phyloP scores from a whole-genome alignment of 2,888 invertebrate genomes.

The Cyrtodaria siliqua region DNA sequence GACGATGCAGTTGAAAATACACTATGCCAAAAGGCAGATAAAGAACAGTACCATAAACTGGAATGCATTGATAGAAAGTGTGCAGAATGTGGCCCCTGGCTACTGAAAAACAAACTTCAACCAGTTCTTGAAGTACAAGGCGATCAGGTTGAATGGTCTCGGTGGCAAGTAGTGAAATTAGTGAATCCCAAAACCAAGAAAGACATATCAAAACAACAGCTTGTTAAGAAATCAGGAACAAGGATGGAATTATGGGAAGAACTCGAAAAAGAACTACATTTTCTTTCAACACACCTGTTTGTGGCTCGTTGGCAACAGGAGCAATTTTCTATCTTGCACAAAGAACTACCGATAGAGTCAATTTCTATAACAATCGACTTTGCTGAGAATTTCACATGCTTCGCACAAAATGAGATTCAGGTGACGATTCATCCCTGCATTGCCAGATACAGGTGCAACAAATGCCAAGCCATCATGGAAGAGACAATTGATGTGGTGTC shows the following conservation, averaged over 20 bases:
- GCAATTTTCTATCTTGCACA: conserved; percentile 31
- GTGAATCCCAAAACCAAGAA: conserved; percentile 42
- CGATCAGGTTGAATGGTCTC: conserved; percentile 2
- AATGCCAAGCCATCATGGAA: conserved; percentile 22
- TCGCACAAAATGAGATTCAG: conserved; percentile 52
- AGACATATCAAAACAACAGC: conserved; percentile 31
- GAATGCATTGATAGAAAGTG: conserved; percentile 10
- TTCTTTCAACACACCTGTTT: conserved; percentile 36
- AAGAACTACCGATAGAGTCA: conserved; percentile 17
- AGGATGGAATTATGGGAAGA: conserved; percentile 19
- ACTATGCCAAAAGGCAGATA: conserved; percentile 21
- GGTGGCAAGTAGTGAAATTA: conserved; percentile 20
- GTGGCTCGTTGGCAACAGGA: conserved; percentile 45
- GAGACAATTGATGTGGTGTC: conserved; percentile 41
- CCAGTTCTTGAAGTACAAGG: neutral
- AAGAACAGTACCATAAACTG: conserved; percentile 2
- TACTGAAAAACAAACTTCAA: conserved; percentile 4
- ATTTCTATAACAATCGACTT: conserved; percentile 41
- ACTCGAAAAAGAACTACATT: conserved; percentile 22
- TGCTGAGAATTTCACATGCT: conserved; percentile 52
- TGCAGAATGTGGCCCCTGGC: neutral
- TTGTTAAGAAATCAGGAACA: conserved; percentile 6
- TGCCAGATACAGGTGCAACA: conserved; percentile 29
- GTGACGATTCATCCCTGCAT: conserved; percentile 53
- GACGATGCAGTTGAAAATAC: conserved; percentile 7